Evolutionary conservation across 2,888 invertebrate species (phyloP).

Genomic region (Eupithecia subumbrata): DNA sequence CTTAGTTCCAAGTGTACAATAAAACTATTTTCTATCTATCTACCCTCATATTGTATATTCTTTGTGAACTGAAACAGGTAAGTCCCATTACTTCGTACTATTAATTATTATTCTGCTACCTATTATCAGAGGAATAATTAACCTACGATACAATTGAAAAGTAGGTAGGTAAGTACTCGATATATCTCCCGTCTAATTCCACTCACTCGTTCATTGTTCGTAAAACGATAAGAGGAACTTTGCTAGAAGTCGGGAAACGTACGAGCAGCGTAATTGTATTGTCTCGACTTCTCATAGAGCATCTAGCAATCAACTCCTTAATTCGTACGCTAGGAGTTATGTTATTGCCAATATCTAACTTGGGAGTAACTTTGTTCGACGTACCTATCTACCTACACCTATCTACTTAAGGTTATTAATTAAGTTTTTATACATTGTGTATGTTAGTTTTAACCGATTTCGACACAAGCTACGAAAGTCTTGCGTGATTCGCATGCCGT

Average conservation of each 20-base stretch:
- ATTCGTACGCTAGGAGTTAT: conserved; percentile 42
- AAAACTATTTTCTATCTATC: too few species aligned
- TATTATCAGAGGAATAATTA: not conserved
- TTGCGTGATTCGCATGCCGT: too few species aligned
- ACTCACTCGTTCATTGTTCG: conserved; percentile 13
- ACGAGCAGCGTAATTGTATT: conserved; percentile 44
- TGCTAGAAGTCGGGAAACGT: conserved; percentile 32
- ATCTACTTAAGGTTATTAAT: too few species aligned
- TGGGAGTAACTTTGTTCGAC: conserved; percentile 21
- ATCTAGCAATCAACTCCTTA: conserved; percentile 43
- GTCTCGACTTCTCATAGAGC: conserved; percentile 47
- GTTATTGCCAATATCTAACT: conserved; percentile 41
- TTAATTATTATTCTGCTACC: not conserved
- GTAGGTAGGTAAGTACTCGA: not conserved
- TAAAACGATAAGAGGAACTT: conserved; percentile 45
- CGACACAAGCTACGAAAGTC: too few species aligned
- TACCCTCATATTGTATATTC: not conserved
- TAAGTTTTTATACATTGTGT: too few species aligned
- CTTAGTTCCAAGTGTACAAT: too few species aligned
- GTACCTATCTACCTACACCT: not conserved
- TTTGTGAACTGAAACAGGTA: not conserved
- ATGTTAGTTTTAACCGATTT: too few species aligned
- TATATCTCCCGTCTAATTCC: conserved; percentile 9
- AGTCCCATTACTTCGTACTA: not conserved
- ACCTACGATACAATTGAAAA: too few species aligned